Conservation (phyloP, 1,140 invertebrate species). For the Listronotus bonariensis region DNA sequence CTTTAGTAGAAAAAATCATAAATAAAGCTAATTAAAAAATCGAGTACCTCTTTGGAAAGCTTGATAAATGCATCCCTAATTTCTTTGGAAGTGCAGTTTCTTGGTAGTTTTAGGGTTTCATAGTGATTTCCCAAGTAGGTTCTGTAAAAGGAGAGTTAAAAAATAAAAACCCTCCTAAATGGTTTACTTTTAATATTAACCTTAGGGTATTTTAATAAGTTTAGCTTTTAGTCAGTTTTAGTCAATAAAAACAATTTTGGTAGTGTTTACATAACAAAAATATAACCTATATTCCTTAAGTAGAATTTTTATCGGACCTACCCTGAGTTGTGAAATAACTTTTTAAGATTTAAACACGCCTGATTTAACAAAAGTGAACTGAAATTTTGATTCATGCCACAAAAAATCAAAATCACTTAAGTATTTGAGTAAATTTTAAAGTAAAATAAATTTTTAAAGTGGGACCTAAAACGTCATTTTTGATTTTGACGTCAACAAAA, state of each 20-base stretch:
- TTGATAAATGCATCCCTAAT: slow-evolving; percentile 56
- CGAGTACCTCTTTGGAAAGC: slow-evolving; percentile 57
- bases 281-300: not conserved
- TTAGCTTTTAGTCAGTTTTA: not conserved
- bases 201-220: not conserved
- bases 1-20: too few species aligned
- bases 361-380: slow-evolving; percentile 1
- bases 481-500: not conserved
- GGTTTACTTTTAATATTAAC: not conserved
- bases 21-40: too few species aligned
- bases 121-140: slow-evolving; percentile 47
- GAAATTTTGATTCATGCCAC: slow-evolving; percentile 23
- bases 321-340: slow-evolving; percentile 16
- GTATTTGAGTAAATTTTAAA: not conserved
- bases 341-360: not conserved
- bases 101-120: slow-evolving; percentile 55
- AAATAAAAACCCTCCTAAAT: not conserved
- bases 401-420: slow-evolving; percentile 9
- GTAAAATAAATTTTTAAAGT: not conserved
- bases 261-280: not conserved
- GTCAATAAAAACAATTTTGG: too few species aligned
- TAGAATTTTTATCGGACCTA: not conserved
- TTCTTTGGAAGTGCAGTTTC: slow-evolving; percentile 54
- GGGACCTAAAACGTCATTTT: not conserved
- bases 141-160: slow-evolving; percentile 11